A percentile compares a stretch with the other conserved stretches of the same genome.
Evolutionary conservation across 2,797 vertebrate species (phyloP).

Genomic region (Knipowitschia caucasica): DNA sequence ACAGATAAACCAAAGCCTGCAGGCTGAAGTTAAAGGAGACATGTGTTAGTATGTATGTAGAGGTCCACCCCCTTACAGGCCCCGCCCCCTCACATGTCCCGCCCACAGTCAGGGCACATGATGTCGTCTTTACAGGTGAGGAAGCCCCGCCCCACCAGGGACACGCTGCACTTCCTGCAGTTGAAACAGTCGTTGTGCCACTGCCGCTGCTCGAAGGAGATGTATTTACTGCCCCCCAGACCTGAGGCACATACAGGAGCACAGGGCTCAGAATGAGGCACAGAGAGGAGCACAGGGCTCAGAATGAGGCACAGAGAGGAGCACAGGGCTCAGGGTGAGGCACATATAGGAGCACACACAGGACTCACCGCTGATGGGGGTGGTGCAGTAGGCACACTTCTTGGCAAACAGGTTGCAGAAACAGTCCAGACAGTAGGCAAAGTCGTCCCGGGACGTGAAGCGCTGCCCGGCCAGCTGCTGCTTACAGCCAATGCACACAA

Average conservation of each 20-base stretch:
- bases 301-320: not conserved
- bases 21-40: not conserved
- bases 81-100: slow-evolving; percentile 77
- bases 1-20: not conserved
- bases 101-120: slow-evolving; percentile 90
- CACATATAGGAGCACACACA: not conserved
- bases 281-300: slow-evolving; percentile 23
- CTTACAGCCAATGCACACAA: slow-evolving; percentile 88
- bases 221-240: slow-evolving; percentile 92
- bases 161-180: slow-evolving; percentile 88
- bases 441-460: slow-evolving; percentile 90
- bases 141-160: slow-evolving; percentile 91
- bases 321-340: not conserved
- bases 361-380: slow-evolving; percentile 84
- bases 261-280: slow-evolving; percentile 20
- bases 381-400: slow-evolving; percentile 88
- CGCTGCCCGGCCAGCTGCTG: slow-evolving; percentile 88
- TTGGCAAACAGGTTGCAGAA: slow-evolving; percentile 93
- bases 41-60: not conserved
- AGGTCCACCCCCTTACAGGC: too few species aligned
- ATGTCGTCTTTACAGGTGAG: slow-evolving; percentile 89
- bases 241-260: slow-evolving; percentile 66
- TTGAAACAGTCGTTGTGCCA: slow-evolving; percentile 98
- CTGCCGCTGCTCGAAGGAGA: slow-evolving; percentile 95
- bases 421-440: slow-evolving; percentile 89